Base-by-base conservation (phyloP, 2,888 invertebrate genomes). In the Sesia apiformis region DNA sequence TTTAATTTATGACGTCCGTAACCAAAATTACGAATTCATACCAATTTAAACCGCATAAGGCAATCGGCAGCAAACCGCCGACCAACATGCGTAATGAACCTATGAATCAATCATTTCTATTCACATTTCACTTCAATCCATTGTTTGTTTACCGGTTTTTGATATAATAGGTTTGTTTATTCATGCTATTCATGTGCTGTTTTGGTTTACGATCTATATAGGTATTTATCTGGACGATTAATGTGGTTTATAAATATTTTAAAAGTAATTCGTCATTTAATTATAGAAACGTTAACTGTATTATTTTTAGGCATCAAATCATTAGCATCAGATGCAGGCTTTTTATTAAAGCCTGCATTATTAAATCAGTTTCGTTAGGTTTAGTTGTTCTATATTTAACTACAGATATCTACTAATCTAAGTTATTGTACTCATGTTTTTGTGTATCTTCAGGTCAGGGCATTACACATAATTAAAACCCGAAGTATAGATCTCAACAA, bases 401-500 rank as follows among this genome's bases (percentile, higher is more conserved):
- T 41, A 5, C 1, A n/a, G 43, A 43, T 43, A 43, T 43, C 8
- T 5, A 43, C 4, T n/a, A 4, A 8, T 6, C 46, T 8, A 46
- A 7, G 23, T 7, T 3, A 46, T 46, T 46, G 4, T 46, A 5
- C 8, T 7, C 42, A 42, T 6, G 42, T 6, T 6, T 7, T 42
- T 42, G 5, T 3, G 42, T 42, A 42, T 42, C 38, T 50, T 50
- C 50, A 50, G 50, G 38, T 50, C 4, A 50, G 70, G 56, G 67
- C 74, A 0, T 55, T 69, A 23, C 84, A 88, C 63, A 84, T 88
- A 55, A 85, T 86, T 51, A 83, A 83, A 60, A 74, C 84, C 0
- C 80, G 90, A 53, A 94, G 94, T 68, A 93, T 95, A 59, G 94
- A 95, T 69, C 76, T 94, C 53, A 93, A 94, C 64, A 93, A 94